A percentile compares a stretch with the other conserved stretches of the same genome.
phyloP scores from a whole-genome alignment of 2,797 vertebrate species.

The Vipera latastei region DNA sequence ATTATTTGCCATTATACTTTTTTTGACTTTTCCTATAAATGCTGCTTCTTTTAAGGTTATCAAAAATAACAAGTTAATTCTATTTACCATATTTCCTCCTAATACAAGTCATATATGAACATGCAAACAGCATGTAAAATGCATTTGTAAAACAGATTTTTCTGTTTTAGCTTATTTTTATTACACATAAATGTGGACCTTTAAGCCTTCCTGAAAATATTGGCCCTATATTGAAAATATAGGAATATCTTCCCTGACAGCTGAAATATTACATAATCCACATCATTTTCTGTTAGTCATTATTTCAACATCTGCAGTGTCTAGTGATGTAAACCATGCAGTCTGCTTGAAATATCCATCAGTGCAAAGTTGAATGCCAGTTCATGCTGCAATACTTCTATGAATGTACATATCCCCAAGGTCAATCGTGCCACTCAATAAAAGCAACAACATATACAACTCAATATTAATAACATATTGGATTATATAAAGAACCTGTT shows the following conservation, averaged over 20 bases:
- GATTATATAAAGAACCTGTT: not conserved
- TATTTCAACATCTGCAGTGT: not conserved
- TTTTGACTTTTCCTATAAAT: too few relatives aligned
- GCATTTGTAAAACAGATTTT: too few relatives aligned
- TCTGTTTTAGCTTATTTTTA: not conserved
- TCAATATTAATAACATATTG: constrained; percentile 7
- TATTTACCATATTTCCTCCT: too few relatives aligned
- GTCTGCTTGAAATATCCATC: constrained; percentile 6
- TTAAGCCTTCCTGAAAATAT: not conserved
- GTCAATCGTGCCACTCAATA: constrained; percentile 6
- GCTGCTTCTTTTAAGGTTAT: too few relatives aligned
- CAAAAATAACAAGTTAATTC: too few relatives aligned
- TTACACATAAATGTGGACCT: not conserved
- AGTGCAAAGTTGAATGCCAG: not conserved
- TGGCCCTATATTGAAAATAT: not conserved
- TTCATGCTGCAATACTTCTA: constrained; percentile 2
- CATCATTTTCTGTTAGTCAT: not conserved
- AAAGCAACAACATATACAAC: constrained; percentile 12
- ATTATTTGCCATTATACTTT: too few relatives aligned
- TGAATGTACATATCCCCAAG: not conserved
- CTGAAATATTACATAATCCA: not conserved
- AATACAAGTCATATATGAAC: too few relatives aligned
- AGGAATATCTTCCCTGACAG: not conserved
- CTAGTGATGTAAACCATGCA: not conserved
- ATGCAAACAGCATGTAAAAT: too few relatives aligned